Conservation (phyloP, 2,797 vertebrate species). For the Enteromius paludinosus region DNA sequence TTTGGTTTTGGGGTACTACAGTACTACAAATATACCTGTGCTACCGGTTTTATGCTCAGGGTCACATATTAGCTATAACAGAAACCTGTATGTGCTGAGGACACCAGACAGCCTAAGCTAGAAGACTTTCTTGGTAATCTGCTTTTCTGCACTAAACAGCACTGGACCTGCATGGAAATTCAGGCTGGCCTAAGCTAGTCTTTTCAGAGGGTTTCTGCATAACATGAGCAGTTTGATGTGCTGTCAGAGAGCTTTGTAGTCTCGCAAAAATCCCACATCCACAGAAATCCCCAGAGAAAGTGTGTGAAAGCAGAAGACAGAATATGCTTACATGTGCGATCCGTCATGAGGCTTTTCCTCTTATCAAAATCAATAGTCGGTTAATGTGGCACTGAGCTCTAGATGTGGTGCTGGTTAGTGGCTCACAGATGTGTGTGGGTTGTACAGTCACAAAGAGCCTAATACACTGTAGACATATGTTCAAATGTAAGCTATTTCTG, state of each 20-base stretch:
- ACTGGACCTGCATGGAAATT: background rate
- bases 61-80: background rate
- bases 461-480: background rate
- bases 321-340: constrained; percentile 10
- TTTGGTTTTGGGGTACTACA: too few species aligned
- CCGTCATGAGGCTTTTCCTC: constrained; percentile 10
- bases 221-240: background rate
- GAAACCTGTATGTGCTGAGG: background rate
- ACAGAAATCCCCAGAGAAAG: constrained; percentile 19
- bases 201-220: constrained; percentile 4
- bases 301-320: background rate
- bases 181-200: background rate
- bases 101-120: background rate
- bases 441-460: background rate
- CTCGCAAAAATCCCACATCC: background rate
- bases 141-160: background rate
- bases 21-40: too few species aligned
- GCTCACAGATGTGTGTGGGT: background rate
- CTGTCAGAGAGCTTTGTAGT: constrained; percentile 8
- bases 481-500: background rate
- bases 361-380: constrained; percentile 7
- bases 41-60: too few species aligned
- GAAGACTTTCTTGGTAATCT: background rate
- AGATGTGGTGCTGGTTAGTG: background rate
- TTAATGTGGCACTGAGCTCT: background rate